Evolutionary conservation across 2,113 vertebrate species (phyloP).

Genomic region (Melanerpes formicivorus): DNA sequence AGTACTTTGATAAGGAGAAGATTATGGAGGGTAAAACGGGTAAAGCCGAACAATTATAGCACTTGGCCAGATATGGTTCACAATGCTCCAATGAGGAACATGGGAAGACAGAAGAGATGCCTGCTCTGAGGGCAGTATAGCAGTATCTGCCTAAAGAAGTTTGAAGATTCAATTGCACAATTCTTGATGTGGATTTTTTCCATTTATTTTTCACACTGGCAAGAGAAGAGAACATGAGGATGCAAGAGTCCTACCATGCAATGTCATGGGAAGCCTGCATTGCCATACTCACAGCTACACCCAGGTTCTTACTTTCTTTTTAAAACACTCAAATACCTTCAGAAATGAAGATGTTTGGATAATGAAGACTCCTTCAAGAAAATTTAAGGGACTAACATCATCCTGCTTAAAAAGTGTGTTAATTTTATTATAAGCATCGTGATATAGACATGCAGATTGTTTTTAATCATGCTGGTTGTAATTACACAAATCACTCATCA

Average conservation of each 20-base stretch:
- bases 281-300: neutral
- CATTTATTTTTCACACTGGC: neutral
- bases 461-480: conserved; percentile 27
- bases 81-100: neutral
- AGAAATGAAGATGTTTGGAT: neutral
- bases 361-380: neutral
- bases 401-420: neutral
- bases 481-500: conserved; percentile 46
- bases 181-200: neutral
- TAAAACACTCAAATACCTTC: neutral
- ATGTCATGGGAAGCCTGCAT: accelerated
- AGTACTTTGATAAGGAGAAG: neutral
- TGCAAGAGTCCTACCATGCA: neutral
- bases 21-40: neutral
- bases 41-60: neutral
- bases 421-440: neutral
- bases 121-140: neutral
- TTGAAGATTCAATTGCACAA: neutral
- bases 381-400: neutral
- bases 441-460: conserved; percentile 28
- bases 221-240: neutral
- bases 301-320: neutral
- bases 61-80: neutral
- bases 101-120: neutral
- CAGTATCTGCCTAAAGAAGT: neutral